Evolutionary conservation across 2,113 vertebrate species (phyloP), one percentile per base, ranked within the genome.

Genomic region (Ammodytes dubius): DNA sequence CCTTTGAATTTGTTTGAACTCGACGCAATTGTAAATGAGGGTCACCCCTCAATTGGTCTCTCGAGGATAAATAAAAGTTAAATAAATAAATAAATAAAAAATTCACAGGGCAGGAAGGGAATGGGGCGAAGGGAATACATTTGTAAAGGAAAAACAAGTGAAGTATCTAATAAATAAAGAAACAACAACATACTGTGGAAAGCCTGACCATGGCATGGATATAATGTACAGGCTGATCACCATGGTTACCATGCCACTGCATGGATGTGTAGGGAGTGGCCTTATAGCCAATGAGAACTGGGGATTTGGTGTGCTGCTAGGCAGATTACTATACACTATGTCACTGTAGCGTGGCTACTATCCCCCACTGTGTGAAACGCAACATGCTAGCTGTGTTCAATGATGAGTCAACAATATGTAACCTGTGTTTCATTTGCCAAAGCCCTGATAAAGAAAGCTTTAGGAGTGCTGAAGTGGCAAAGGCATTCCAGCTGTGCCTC

Each of bases 211-310:
- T 64, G 9, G 42, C 27, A 5, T 11, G 15, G 67, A 52, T 74
- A 7, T 70, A 57, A 86, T 85, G 77, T 84, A 90, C 42, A 70
- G 49, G 77, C 63, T 72, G 6, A 78, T 94, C 81, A 66, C 87
- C 85, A 92, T 91, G 91, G 92, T 84, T 85, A 92, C 92, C 60
- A 43, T 71, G 74, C 13, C 14, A 78, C 42, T 7, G 66, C 70
- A 85, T 65, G 67, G 74, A 89, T 87, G 70, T 86, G 85, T 77
- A 90, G 89, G 84, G 80, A 88, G 83, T 87, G 83, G 87, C 69
- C 78, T 43, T 61, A 71, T 12, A 86, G 86, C 89, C 90, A 91
- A 84, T 92, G 73, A 83, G 66, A 90, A 70, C 12, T 60, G 27
- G 27, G 73, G 58, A 79, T 75, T 19, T 59, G 56, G 39, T 45